Percentiles rank a stretch among this genome's conserved stretches.
phyloP scores from a whole-genome alignment of 2,113 vertebrate species.

The Osmerus mordax region DNA sequence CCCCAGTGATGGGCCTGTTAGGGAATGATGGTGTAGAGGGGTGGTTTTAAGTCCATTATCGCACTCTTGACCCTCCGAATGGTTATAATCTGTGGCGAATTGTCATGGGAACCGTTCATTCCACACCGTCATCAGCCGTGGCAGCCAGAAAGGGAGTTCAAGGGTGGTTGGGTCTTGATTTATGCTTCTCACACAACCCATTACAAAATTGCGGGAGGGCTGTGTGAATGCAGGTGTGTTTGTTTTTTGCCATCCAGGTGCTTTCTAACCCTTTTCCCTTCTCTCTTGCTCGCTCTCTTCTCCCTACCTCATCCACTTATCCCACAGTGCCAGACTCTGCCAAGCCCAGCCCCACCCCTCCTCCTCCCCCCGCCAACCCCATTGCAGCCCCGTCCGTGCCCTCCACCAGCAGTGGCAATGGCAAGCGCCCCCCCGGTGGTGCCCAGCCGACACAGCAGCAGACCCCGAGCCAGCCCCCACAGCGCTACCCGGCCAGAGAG shows the following conservation, averaged over 20 bases:
- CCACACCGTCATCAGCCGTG: slow-evolving; percentile 24
- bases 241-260: too few relatives aligned
- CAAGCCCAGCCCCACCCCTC: slow-evolving; percentile 89
- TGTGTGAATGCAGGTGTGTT: too few relatives aligned
- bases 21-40: slow-evolving; percentile 32
- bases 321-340: slow-evolving; percentile 90
- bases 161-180: neutral
- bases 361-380: slow-evolving; percentile 83
- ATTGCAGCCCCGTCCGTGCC: slow-evolving; percentile 80
- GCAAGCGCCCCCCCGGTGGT: slow-evolving; percentile 79
- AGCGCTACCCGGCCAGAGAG: slow-evolving; percentile 93
- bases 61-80: slow-evolving; percentile 34
- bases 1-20: slow-evolving; percentile 31
- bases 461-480: slow-evolving; percentile 69
- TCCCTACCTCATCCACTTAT: neutral
- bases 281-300: slow-evolving; percentile 19
- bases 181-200: neutral
- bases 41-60: slow-evolving; percentile 36
- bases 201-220: too few relatives aligned
- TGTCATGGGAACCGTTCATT: slow-evolving; percentile 13
- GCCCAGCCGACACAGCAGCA: slow-evolving; percentile 62
- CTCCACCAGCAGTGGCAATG: slow-evolving; percentile 82
- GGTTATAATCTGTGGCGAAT: slow-evolving; percentile 28
- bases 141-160: slow-evolving; percentile 20
- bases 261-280: too few relatives aligned